Percentiles rank a stretch among this genome's conserved stretches.
Evolutionary conservation across 2,888 invertebrate species (phyloP).

Genomic region (Atethmia centrago): DNA sequence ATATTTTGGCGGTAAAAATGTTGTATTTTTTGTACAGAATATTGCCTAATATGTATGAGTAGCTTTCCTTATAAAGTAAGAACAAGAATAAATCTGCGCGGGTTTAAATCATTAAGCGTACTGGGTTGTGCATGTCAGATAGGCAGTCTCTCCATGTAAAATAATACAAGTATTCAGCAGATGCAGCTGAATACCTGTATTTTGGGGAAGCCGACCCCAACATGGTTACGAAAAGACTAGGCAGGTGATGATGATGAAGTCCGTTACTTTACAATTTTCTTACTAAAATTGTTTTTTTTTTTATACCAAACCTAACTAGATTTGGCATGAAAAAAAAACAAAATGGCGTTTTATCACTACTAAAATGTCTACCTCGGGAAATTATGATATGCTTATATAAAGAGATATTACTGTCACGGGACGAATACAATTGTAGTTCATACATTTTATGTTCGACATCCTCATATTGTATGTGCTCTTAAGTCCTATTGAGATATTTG

Average conservation of each 20-base stretch:
- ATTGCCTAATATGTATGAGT: neutral
- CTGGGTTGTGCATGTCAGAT: neutral
- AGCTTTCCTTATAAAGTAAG: neutral
- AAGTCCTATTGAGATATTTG: slow-evolving; percentile 10
- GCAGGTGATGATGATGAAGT: neutral
- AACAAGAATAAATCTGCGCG: neutral
- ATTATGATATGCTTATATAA: slow-evolving; percentile 34
- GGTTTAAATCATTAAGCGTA: neutral
- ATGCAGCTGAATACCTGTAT: too few species aligned
- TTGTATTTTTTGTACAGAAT: neutral
- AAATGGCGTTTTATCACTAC: slow-evolving; percentile 6
- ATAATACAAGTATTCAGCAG: too few species aligned
- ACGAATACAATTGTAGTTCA: too few species aligned
- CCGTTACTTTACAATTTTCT: too few species aligned
- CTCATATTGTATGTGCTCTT: neutral
- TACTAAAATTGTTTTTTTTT: too few species aligned
- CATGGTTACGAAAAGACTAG: too few species aligned
- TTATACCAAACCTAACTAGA: too few species aligned
- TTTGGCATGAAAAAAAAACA: neutral
- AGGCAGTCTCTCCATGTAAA: neutral
- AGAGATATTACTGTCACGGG: slow-evolving; percentile 17
- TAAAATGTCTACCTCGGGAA: slow-evolving; percentile 19
- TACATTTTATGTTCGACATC: slow-evolving; percentile 21
- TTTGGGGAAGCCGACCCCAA: neutral
- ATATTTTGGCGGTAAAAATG: slow-evolving; percentile 9